phyloP scores from a whole-genome alignment of 2,888 invertebrate species.

The Ormyrus nitidulus region DNA sequence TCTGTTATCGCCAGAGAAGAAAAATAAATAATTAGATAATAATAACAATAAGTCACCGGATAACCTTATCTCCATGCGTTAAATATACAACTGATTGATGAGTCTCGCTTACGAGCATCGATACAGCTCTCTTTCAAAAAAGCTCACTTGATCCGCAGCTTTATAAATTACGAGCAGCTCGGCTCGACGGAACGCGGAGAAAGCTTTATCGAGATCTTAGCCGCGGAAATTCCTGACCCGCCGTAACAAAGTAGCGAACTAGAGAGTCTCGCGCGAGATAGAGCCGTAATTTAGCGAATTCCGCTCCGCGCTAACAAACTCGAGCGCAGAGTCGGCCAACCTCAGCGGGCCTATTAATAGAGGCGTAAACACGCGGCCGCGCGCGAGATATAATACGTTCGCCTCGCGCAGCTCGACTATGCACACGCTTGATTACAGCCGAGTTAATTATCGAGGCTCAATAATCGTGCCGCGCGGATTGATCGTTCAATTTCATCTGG shows the following conservation, averaged over 20 bases:
- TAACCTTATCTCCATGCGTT: no score
- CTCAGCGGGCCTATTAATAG: slow-evolving; percentile 4
- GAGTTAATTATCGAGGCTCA: neutral
- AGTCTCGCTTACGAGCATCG: no score
- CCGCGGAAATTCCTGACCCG: no score
- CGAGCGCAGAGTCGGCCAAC: neutral
- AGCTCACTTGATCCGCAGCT: no score
- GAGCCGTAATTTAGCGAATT: neutral
- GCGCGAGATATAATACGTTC: neutral
- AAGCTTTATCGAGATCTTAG: neutral
- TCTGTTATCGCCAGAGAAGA: no score
- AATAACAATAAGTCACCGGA: no score
- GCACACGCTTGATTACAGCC: neutral
- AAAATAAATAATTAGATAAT: no score
- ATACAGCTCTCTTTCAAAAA: no score
- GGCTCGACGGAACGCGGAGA: neutral
- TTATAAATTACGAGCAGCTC: no score
- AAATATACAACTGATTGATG: no score
- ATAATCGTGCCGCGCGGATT: neutral
- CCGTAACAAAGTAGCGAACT: no score
- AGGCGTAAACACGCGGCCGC: slow-evolving; percentile 4
- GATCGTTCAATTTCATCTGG: neutral
- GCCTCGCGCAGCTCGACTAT: neutral
- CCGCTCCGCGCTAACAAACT: neutral
- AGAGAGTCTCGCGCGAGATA: neutral